Evolutionary conservation across 2,888 invertebrate species (phyloP), one percentile per base, ranked within the genome.

Genomic region (Sarcophaga subvicina): DNA sequence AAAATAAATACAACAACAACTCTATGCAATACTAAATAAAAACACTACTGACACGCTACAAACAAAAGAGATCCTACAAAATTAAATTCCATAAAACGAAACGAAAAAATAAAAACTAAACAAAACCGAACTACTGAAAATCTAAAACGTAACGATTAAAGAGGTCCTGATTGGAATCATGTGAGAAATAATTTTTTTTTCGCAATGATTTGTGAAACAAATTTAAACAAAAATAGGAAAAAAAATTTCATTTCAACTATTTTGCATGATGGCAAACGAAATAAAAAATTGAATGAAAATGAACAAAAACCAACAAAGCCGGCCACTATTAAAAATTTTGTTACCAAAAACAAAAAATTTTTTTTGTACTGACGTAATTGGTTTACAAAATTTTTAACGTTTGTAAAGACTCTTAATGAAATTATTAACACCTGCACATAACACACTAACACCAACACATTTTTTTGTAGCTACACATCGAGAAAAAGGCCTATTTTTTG

Each of bases 361-460:
- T 73, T 66, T 75, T 54, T 83, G 77, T n/a, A 79, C n/a, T 75
- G 69, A 17, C 71, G n/a, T 54, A 54, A 14, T 71, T 59, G 45
- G 81, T 81, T 78, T 60, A 80, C 88, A 89, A 89, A 89, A 89
- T 90, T 91, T 87, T 92, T 91, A 91, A 90, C 92, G 90, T 90
- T 90, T 89, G 93, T 92, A 92, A 93, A 92, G 90, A 90, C 92
- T 93, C 93, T 93, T 93, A 93, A 92, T 92, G 91, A 90, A 92
- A 91, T 89, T 90, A 85, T 37, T 6, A 37, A 90, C 90, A 90
- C 89, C 37, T 90, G 89, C 67, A 73, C 22, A 82, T 69, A 69
- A 80, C 63, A 64, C 69, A 25, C 47, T 6, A 62, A 25, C 47
- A 14, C 54, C n/a, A 60, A 62, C 45, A 83, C 69, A n/a, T 60